Base-by-base conservation (phyloP, 2,113 vertebrate species). In the Canis aureus region DNA sequence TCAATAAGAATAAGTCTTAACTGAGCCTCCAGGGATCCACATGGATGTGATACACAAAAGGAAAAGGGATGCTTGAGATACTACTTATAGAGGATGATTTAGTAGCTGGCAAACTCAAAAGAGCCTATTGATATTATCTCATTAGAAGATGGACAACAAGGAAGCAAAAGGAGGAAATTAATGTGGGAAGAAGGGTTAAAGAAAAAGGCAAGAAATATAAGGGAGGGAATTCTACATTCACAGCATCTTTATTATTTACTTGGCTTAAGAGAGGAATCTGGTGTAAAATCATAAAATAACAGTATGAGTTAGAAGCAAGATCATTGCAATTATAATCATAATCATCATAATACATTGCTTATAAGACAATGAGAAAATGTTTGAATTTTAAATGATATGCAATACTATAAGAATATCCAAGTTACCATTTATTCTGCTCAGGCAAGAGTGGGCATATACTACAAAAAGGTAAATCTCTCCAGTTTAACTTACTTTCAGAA, bases 1-100 rank as follows among this genome's bases (percentile, higher is more conserved):
- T 60, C 60, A 55, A 4, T 64, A 89, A 93, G 64, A 91, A 62
- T 22, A 74, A 60, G n/a, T 17, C 88, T 98, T 73, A 95, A 53
- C 23, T 57, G 62, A 89, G n/a, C 25, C 51, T 73, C 53, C 20
- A 74, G 76, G 22, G 4, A 92, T 67, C 51, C 71, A 79, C 35
- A n/a, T 43, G 51, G 62, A 53, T 55, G 27, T 32, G 9, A 66
- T 32, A 59, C 9, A 81, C 16, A 87, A 89, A 81, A 55, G 1
- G 8, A 82, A 78, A 2, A 71, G 19, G 10, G 27, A 73, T 8
- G 16, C 32, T 84, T 69, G 55, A 87, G 62, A 87, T 67, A 13
- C 89, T 16, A 12, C 32, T 87, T 89, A 38, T 2, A 79, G 35
- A 93, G 13, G n/a, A 74, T 19, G 6, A 25, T 76, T 85, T 92